phyloP scores from a whole-genome alignment of 2,113 vertebrate genomes.

The Dicerorhinus sumatrensis region DNA sequence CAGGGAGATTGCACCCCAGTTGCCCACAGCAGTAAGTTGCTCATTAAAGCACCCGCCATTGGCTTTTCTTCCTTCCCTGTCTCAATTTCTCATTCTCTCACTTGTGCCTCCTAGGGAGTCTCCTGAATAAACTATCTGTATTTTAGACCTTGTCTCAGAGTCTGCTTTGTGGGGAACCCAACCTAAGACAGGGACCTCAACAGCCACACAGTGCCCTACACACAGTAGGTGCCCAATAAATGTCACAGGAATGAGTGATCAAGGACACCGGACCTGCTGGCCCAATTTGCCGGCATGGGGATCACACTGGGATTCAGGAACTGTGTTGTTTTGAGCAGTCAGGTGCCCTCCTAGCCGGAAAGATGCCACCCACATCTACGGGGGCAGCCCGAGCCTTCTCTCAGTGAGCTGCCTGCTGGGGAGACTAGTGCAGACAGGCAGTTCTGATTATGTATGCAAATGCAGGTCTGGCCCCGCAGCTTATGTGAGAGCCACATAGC shows the following conservation, averaged over 20 bases:
- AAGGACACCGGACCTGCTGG: neutral
- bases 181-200: neutral
- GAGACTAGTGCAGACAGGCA: conserved; percentile 55
- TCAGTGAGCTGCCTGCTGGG: conserved; percentile 37
- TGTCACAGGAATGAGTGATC: neutral
- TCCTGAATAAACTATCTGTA: neutral
- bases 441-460: conserved; percentile 76
- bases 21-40: conserved; percentile 17
- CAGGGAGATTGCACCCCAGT: conserved; percentile 19
- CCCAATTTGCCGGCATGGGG: neutral
- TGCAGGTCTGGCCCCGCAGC: conserved; percentile 60
- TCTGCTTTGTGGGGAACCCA: neutral
- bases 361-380: conserved; percentile 53
- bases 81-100: conserved; percentile 10
- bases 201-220: neutral
- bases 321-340: conserved; percentile 9
- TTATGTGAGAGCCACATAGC: conserved; percentile 69
- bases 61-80: neutral
- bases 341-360: neutral
- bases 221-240: neutral
- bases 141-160: neutral
- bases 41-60: neutral
- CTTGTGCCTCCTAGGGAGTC: neutral
- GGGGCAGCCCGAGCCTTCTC: neutral
- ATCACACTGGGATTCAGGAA: neutral